phyloP scores from a whole-genome alignment of 2,888 invertebrate genomes.

The Lissocephala sabroskyi region DNA sequence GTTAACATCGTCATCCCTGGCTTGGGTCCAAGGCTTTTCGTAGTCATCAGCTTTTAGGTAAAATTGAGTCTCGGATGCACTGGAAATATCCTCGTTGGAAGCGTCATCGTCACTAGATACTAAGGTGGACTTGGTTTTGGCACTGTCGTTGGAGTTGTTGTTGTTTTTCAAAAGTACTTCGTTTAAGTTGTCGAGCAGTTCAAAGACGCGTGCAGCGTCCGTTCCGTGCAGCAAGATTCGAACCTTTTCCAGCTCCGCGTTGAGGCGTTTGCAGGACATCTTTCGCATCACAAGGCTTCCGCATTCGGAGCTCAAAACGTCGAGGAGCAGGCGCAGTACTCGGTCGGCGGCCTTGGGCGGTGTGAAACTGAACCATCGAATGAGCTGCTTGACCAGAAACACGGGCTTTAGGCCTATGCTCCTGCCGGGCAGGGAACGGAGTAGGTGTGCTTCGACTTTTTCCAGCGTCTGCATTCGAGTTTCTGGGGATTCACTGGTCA shows the following conservation, averaged over 20 bases:
- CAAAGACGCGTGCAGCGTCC: conserved; percentile 7
- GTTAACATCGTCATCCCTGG: conserved; percentile 52
- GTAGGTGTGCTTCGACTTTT: conserved; percentile 59
- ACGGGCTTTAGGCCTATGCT: conserved; percentile 57
- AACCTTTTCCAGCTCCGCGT: conserved; percentile 62
- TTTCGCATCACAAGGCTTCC: conserved; percentile 39
- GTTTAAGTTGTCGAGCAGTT: conserved; percentile 46
- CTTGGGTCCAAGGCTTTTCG: conserved; percentile 63
- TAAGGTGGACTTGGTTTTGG: not conserved
- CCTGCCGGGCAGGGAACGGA: conserved; percentile 51
- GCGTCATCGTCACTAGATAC: conserved; percentile 5
- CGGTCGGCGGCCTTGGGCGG: conserved; percentile 53
- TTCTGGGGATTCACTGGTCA: too few species aligned
- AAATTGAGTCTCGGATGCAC: not conserved
- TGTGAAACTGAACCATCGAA: conserved; percentile 67
- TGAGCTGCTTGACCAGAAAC: conserved; percentile 66
- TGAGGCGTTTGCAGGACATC: conserved; percentile 47
- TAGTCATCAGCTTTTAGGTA: conserved; percentile 32
- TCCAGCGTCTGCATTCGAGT: too few species aligned
- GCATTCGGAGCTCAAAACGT: conserved; percentile 60
- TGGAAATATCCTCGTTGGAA: conserved; percentile 4
- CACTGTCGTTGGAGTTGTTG: not conserved
- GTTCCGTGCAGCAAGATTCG: conserved; percentile 32
- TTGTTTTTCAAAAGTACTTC: conserved; percentile 23
- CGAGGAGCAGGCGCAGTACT: conserved; percentile 59